Evolutionary conservation across 1,140 invertebrate genomes (phyloP), one percentile per base, ranked within the genome.

Genomic region (Hermatobates lingyangjiaoensis): DNA sequence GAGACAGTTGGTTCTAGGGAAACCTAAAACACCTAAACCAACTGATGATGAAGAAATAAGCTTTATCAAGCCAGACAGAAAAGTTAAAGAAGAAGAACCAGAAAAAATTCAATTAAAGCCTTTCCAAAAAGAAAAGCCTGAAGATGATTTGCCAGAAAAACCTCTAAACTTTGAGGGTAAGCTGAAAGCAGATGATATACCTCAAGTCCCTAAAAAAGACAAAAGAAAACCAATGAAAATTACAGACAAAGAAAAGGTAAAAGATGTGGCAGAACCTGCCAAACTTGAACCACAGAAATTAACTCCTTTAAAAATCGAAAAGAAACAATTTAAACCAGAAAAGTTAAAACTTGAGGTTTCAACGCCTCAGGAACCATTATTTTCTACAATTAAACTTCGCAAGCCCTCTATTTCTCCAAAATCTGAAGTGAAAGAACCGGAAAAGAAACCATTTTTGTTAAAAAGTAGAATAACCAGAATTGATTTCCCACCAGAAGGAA

Each of bases 301-400:
- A 21, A 20, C 49, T 7, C 26, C 50, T 24, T 45, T 47, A 39
- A 56, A 57, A 39, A 52, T 61, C 14, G 57, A 73, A 60, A 62
- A 64, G 46, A 71, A 68, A 58, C 65, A 64, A 63, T 62, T 68
- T 1, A 71, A 65, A 57, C 65, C 64, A 40, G 67, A 59, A n/a
- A 71, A 69, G 61, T 58, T 65, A 48, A 70, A 65, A 59, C 67
- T 65, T 26, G 61, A 55, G 58, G 15, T 66, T 30, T 56, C 64
- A 40, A 61, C 25, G 2, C 50, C 68, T 51, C 67, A 69, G 48
- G 62, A 71, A 21, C 68, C 72, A 14, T 69, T 74, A 53, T 80
- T 79, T 56, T 72, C 70, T 24, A 63, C 70, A 53, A 66, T 79
- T 12, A 79, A 80, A 68, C 64, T 81, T 30, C 78, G 76, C 57